Evolutionary conservation across 1,140 invertebrate genomes (phyloP), one percentile per base, ranked within the genome.

Genomic region (Solenopsis fugax): DNA sequence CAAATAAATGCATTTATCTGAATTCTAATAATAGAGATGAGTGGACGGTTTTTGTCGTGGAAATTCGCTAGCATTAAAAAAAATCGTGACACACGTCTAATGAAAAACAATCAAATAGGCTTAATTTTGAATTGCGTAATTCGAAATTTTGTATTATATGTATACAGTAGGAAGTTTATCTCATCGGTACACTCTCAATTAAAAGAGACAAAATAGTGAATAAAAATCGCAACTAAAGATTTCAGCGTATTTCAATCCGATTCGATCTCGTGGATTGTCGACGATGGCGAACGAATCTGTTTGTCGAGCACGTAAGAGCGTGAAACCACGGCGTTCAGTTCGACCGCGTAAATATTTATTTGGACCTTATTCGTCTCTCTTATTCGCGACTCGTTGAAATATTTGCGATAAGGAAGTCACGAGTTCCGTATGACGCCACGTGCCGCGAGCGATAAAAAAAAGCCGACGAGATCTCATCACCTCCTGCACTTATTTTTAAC

Each of bases 311-410:
- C 77, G 62, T 80, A 52, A 71, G 50, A 67, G 62, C 13, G n/a
- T 13, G 50, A 71, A 21, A 9, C 64, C 34, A 50, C 50, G 50
- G 4, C 34, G 60, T 29, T 50, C 24, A 24, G 69, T 75, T 75
- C 41, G 41, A 29, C 41, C 80, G 69, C 54, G 69, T 75, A 84
- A 84, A 84, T 84, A 75, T 84, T 84, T 84, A 84, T 75, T 18
- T 41, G 80, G 4, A 75, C 45, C 54, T 84, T 75, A 84, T 84
- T 73, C 80, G 54, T 73, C 54, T 60, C 80, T 73, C 54, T 60
- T 54, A 80, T 7, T 45, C 62, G 34, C 21, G 77, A 13, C 56
- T 75, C 41, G 41, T 13, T 75, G 69, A 84, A 73, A 84, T 84
- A 75, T 84, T 75, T 73, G 69, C 69, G 54, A 84, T 75, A 84